A percentile compares a stretch with the other conserved stretches of the same genome.
These are phyloP conservation scores for Coranthus polyacanthus DNA, from an alignment of 2,797 vertebrate species.

Conservation along the genomic window DNA sequence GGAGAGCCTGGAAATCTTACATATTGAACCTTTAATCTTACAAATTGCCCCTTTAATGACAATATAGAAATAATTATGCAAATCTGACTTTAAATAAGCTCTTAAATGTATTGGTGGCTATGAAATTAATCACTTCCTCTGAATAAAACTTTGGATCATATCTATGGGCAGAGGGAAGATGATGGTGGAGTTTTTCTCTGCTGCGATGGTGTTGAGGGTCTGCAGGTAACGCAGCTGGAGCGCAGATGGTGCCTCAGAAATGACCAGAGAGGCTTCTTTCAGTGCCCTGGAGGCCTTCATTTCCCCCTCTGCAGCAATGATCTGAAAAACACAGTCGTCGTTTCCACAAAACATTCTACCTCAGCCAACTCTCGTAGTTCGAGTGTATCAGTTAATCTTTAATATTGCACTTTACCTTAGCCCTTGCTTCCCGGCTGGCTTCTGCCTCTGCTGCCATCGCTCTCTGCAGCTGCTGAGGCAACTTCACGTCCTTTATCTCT, in stretches of 20 bases:
- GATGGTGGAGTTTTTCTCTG: slow-evolving; percentile 87
- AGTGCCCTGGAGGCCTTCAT: slow-evolving; percentile 86
- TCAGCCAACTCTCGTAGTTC: not conserved
- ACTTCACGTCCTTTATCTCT: slow-evolving; percentile 86
- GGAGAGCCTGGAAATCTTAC: no score
- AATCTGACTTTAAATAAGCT: slow-evolving; percentile 3
- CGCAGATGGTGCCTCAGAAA: slow-evolving; percentile 82
- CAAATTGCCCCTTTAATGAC: no score
- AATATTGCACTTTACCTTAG: slow-evolving; percentile 75
- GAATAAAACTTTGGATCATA: slow-evolving; percentile 73
- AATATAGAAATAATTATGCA: not conserved
- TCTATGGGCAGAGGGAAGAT: slow-evolving; percentile 87
- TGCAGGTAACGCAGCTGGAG: slow-evolving; percentile 87
- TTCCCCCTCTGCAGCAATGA: slow-evolving; percentile 86
- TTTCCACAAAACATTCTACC: not conserved
- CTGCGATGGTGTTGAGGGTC: slow-evolving; percentile 83
- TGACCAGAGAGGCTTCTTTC: slow-evolving; percentile 86
- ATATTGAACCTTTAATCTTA: no score
- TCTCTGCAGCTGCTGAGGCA: slow-evolving; percentile 85
- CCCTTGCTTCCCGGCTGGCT: slow-evolving; percentile 83
- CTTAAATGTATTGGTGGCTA: not conserved
- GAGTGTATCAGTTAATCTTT: not conserved
- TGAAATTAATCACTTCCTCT: slow-evolving; percentile 50
- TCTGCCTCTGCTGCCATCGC: slow-evolving; percentile 88
- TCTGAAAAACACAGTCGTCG: slow-evolving; percentile 64